A percentile compares a stretch with the other conserved stretches of the same genome.
phyloP scores from a whole-genome alignment of 1,140 invertebrate species.

The Paraescarpia echinospica region DNA sequence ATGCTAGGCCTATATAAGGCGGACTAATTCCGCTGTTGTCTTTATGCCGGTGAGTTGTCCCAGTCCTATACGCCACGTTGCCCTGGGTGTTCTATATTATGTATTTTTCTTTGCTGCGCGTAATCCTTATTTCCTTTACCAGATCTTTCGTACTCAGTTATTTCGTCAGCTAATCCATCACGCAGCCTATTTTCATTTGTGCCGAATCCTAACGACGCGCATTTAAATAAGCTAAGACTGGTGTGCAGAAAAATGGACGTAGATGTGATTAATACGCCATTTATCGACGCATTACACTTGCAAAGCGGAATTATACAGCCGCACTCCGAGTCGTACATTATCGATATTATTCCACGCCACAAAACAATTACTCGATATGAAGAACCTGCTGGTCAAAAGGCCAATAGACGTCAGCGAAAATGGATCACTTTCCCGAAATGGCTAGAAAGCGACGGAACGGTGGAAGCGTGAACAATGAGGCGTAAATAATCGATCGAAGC shows the following conservation, averaged over 20 bases:
- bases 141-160: not conserved
- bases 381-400: not conserved
- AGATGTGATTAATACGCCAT: not conserved
- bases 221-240: not conserved
- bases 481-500: not conserved
- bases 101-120: not conserved
- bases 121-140: not conserved
- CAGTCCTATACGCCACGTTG: not conserved
- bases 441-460: not conserved
- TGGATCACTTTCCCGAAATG: not conserved
- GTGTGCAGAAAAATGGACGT: not conserved
- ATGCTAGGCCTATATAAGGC: not conserved
- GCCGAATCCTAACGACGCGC: not conserved
- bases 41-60: not conserved
- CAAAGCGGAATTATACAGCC: not conserved
- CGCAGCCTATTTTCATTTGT: not conserved
- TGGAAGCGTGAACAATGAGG: not conserved
- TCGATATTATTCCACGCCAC: not conserved
- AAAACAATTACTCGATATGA: not conserved
- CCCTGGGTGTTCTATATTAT: not conserved
- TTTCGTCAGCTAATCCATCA: not conserved
- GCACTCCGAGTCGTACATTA: not conserved
- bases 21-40: not conserved
- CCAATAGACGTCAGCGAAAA: not conserved
- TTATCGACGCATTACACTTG: constrained; percentile 1